Conservation (phyloP, 2,797 vertebrate species). For the Tapirus indicus region DNA sequence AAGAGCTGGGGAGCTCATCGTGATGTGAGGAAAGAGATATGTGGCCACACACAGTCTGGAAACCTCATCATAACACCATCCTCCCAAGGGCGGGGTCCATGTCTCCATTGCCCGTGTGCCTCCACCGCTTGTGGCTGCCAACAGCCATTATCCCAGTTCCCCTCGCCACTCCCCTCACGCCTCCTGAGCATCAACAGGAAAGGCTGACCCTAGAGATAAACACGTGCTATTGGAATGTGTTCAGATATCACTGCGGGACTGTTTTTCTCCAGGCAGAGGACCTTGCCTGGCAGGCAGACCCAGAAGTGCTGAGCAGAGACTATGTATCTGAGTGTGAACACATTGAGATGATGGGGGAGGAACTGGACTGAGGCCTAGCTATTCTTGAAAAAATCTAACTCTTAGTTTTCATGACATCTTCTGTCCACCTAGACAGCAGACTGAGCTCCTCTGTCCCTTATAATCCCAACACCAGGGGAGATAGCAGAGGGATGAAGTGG, state of each 20-base stretch:
- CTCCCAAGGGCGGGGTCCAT: neutral
- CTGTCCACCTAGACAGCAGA: neutral
- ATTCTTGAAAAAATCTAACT: neutral
- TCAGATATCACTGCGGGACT: neutral
- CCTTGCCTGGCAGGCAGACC: neutral
- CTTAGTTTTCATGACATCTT: neutral
- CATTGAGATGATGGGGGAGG: neutral
- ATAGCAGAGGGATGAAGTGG: neutral
- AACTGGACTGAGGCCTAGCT: neutral
- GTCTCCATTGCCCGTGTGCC: neutral
- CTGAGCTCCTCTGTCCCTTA: neutral
- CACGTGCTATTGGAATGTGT: slow-evolving; percentile 69
- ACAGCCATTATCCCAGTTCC: neutral
- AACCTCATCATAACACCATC: neutral
- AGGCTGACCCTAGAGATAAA: slow-evolving; percentile 79
- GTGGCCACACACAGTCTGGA: slow-evolving; percentile 28
- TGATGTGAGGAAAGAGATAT: neutral
- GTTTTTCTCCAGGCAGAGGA: slow-evolving; percentile 42
- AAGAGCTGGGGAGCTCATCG: neutral
- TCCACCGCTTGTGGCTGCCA: neutral
- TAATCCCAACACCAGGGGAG: neutral
- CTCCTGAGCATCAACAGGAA: slow-evolving; percentile 70
- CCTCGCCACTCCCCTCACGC: neutral
- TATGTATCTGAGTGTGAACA: neutral
- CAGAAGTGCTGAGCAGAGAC: slow-evolving; percentile 2